Base-by-base conservation (phyloP, 2,888 invertebrate species). In the Portevinia maculata region DNA sequence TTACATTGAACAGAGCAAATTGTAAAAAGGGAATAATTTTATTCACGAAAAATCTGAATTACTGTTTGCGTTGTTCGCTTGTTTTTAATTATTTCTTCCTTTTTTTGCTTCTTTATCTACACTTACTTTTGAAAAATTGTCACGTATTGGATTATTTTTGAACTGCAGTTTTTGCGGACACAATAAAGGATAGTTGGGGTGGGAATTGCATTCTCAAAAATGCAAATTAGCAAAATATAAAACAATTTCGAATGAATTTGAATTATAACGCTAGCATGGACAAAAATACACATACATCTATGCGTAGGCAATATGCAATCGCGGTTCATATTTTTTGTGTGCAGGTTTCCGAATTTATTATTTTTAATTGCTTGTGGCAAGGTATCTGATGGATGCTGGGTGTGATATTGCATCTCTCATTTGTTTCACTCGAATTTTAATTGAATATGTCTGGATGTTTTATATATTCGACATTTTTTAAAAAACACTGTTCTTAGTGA, bases 311-410 rank as follows among this genome's bases (percentile, higher is more conserved):
- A n/a, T 9, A 9, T 7, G 5, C 34, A 34, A 9, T 9, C 9
- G 52, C 44, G 39, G 50, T 11, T 34, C n/a, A 48, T 37, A 8
- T 39, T 46, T 28, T 32, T 34, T 46, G 55, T 44, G 44, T 3
- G 8, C 3, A 1, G 13, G 19, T n/a, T 8, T 2, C 37, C 11
- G 62, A 57, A 70, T 64, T 75, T 70, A 75, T 64, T 65, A 60
- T 70, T 75, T 44, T 75, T 70, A 81, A 81, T 81, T 75, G 81
- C 64, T 75, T 70, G 81, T 65, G 75, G 75, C 50, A 74, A 57
- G 39, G 39, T 64, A 17, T 21, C 41, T 34, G 62, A 59, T 59
- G 69, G 64, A 53, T 69, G 57, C 5, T 30, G 37, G 28, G 1
- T 37, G 37, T 44, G 15, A n/a, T 46, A 13, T 62, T 48, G 13